Conservation (phyloP, 1,140 invertebrate species). For the Leptopilina boulardi region DNA sequence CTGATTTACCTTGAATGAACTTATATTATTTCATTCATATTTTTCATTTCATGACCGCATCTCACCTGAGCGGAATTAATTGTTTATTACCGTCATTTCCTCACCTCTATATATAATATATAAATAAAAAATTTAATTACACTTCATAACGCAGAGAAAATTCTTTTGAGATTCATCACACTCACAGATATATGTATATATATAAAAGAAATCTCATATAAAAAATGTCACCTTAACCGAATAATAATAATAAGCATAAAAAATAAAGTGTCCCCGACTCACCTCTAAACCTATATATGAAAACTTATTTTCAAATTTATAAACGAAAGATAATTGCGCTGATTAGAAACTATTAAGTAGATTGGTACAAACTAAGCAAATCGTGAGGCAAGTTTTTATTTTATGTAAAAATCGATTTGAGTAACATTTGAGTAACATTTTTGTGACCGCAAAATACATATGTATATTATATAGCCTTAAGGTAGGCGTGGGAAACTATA, state of each 20-base stretch:
- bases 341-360: too few relatives aligned
- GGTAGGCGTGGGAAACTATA: background rate
- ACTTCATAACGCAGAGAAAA: background rate
- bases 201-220: too few relatives aligned
- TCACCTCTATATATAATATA: background rate
- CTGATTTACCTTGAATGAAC: slow-evolving; percentile 1
- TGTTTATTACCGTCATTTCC: background rate
- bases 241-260: too few relatives aligned
- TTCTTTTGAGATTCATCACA: background rate
- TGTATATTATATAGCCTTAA: background rate
- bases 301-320: too few relatives aligned
- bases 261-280: too few relatives aligned
- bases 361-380: background rate
- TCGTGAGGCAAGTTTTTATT: background rate
- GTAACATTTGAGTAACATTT: slow-evolving; percentile 45
- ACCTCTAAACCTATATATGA: too few relatives aligned
- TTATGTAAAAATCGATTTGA: slow-evolving; percentile 35
- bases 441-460: slow-evolving; percentile 13
- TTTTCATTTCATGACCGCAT: background rate
- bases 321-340: too few relatives aligned
- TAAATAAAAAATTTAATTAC: background rate
- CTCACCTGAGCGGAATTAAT: background rate
- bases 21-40: slow-evolving; percentile 10
- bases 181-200: too few relatives aligned
- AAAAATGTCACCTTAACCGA: too few relatives aligned